Percentiles rank a stretch among this genome's conserved stretches.
Conservation (phyloP, 2,113 vertebrate species). For the Sphaerodactylus townsendi region DNA sequence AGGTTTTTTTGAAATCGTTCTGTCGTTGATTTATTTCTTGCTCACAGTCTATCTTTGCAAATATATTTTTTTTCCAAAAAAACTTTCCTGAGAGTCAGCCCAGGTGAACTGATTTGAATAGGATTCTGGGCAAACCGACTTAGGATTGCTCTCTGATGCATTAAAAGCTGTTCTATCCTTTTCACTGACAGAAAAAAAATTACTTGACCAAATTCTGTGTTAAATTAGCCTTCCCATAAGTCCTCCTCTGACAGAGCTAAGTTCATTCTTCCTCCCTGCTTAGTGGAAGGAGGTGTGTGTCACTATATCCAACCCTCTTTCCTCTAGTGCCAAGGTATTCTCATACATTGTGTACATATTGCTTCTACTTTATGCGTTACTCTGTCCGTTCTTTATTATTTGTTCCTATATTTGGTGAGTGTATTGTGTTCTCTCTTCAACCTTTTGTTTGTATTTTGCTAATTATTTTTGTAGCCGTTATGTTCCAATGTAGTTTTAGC, state of each 20-base stretch:
- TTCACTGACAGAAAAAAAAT: neutral
- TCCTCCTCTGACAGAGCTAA: too few species aligned
- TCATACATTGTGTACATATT: neutral
- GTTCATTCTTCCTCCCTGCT: too few species aligned
- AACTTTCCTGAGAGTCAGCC: too few species aligned
- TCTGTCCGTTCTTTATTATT: constrained; percentile 3
- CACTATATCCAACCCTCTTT: too few species aligned
- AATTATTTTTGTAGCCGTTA: neutral
- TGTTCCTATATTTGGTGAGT: neutral
- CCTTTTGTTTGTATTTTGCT: neutral
- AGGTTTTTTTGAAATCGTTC: constrained; percentile 23
- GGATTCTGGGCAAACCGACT: too few species aligned
- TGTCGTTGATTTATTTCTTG: neutral
- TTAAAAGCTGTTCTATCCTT: neutral
- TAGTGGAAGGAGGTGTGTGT: too few species aligned
- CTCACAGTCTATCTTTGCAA: too few species aligned
- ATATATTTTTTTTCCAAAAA: too few species aligned
- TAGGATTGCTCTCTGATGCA: too few species aligned
- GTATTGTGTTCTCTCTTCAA: neutral
- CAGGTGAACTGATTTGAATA: too few species aligned
- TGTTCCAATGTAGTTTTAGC: neutral
- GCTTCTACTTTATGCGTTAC: neutral
- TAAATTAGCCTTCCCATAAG: too few species aligned
- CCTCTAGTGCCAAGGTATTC: neutral
- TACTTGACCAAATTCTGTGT: neutral